Evolutionary conservation across 2,888 invertebrate species (phyloP), one percentile per base, ranked within the genome.

Genomic region (Philonicus albiceps): DNA sequence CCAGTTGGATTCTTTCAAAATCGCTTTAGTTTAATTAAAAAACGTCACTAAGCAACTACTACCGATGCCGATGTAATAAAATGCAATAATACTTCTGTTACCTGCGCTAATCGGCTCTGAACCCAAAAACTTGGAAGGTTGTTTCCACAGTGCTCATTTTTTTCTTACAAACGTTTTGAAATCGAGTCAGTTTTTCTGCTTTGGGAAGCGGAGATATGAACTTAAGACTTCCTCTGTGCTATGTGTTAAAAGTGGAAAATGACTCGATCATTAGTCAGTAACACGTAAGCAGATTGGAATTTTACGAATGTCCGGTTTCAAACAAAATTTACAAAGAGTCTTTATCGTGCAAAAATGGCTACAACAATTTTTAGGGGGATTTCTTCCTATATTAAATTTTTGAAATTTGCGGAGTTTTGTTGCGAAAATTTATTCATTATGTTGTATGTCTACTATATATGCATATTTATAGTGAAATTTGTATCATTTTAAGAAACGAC

Each of bases 1-100:
- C 19, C 37, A 22, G 40, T 40, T n/a, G 40, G 13, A 4, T 76
- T 64, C 64, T 64, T 64, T 64, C 19, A 76, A 40, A 40, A 76
- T 76, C 37, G 37, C 34, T 64, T 22, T 16, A 76, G 76, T 76
- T 76, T 40, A 76, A 76, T 76, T 76, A 76, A 76, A 76, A 76
- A 76, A 22, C 16, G 13, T 19, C 76, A 76, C 27, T 40, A 22
- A 64, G 8, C 8, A 64, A 64, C 27, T n/a, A n/a, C n/a, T n/a
- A n/a, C n/a, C n/a, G 11, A 27, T 11, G 19, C 11, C 22, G 64
- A 27, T 64, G 22, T 27, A 64, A 19, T 11, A 64, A 64, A 64
- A 27, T 64, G 22, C 64, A 64, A 64, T 27, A 64, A 64, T 27
- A 64, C 64, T 64, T 64, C 22, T 40, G 11, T 40, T 76, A 40